Percentiles rank a stretch among this genome's conserved stretches.
Conservation (phyloP, 92 coral and sea anemone species). For the Parazoanthus atlanticus region DNA sequence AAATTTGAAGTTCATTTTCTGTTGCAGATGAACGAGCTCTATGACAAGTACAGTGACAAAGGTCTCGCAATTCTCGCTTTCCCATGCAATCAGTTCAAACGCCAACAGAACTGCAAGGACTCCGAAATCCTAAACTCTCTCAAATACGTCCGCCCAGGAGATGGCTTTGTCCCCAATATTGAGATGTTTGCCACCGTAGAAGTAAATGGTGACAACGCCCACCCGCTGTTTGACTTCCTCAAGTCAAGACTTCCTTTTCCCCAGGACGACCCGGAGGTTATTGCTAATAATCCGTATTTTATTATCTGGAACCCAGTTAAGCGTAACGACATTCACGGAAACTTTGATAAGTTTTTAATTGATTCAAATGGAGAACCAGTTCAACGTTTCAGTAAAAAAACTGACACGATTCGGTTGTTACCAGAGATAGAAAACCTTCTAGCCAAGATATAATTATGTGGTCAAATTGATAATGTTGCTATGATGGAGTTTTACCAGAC, state of each 20-base stretch:
- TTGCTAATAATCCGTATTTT: constrained; percentile 49
- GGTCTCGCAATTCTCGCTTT: constrained; percentile 90
- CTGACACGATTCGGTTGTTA: background rate
- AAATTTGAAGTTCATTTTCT: background rate
- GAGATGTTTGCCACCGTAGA: constrained; percentile 72
- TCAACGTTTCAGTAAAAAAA: constrained; percentile 40
- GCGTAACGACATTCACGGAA: constrained; percentile 45
- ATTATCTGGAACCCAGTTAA: constrained; percentile 45
- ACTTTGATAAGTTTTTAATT: constrained; percentile 57
- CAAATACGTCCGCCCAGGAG: constrained; percentile 91
- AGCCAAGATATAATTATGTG: background rate
- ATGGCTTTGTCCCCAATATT: constrained; percentile 77
- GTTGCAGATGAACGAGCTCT: constrained; percentile 86
- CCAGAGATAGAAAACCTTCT: constrained; percentile 1
- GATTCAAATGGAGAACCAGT: constrained; percentile 41
- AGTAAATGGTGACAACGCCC: constrained; percentile 74
- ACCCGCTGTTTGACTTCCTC: constrained; percentile 76
- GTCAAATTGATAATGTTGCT: background rate
- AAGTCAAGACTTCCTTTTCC: constrained; percentile 70
- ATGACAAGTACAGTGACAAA: constrained; percentile 77
- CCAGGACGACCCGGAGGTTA: constrained; percentile 44
- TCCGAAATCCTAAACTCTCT: constrained; percentile 80
- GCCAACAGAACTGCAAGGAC: constrained; percentile 79
- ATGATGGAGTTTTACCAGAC: background rate
- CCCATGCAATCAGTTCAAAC: constrained; percentile 98